Evolutionary conservation across 2,888 invertebrate genomes (phyloP), one percentile per base, ranked within the genome.

Genomic region (Cephus runcator): DNA sequence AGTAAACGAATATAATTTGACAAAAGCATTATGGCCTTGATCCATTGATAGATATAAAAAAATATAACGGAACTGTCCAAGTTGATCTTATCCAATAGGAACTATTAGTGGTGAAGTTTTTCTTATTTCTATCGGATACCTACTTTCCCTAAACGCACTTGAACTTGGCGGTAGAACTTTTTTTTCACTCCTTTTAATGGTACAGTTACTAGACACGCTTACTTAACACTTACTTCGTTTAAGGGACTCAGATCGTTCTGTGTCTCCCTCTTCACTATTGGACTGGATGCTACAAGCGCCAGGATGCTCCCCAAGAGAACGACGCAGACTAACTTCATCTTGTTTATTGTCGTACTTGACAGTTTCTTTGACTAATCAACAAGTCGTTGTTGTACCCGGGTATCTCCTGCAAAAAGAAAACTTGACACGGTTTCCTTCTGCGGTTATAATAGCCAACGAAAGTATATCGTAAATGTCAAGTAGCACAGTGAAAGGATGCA

Each of bases 191-290:
- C 56, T 56, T 56, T 56, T 56, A 56, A 56, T 56, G 56, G 56
- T 56, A 56, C 56, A 56, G 23, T 56, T 56, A 56, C 23, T 23
- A 23, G 9, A 56, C 56, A 56, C 56, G 56, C 56, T 56, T 56
- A 56, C 23, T 56, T 23, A 56, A 71, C 15, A 87, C 90, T 91
- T 84, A 91, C 91, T 87, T 91, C 91, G 83, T 91, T 91, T 36
- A 91, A 79, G 9, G 91, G 90, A 77, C 85, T 90, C 77, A 91
- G 84, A 75, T 91, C 90, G 6, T 89, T 86, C 69, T 87, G 87
- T 34, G 86, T 80, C 75, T 88, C 89, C 75, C 88, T 85, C 82
- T 91, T 90, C 75, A 86, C 86, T 75, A 90, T 81, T 2, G 91
- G 90, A 75, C 81, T 83, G 79, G 85, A 85, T 75, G 82, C 81